Conservation (phyloP, 2,888 invertebrate species). For the Pollenia labialis region DNA sequence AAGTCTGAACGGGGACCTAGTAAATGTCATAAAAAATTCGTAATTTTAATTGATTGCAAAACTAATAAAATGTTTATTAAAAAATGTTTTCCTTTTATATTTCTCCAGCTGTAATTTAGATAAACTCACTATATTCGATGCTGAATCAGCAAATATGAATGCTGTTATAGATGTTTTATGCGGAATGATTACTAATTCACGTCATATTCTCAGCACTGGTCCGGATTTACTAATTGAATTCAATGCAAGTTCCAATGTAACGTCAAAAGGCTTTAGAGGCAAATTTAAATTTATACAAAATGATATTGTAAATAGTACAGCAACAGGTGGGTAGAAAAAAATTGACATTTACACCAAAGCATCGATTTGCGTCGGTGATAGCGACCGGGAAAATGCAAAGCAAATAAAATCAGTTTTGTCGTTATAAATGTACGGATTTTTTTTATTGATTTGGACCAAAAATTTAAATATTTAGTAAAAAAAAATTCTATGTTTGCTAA, state of each 20-base stretch:
- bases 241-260: constrained; percentile 89
- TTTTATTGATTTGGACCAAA: too few species aligned
- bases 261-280: constrained; percentile 83
- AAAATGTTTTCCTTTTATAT: not conserved
- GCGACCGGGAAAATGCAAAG: too few species aligned
- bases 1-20: too few species aligned
- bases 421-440: too few species aligned
- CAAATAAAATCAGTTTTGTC: too few species aligned
- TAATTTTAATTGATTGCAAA: too few species aligned
- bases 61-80: too few species aligned
- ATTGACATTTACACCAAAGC: not conserved
- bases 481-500: too few species aligned
- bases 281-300: constrained; percentile 82
- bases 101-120: constrained; percentile 85
- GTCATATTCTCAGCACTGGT: constrained; percentile 93
- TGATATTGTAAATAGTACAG: constrained; percentile 65
- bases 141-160: constrained; percentile 87
- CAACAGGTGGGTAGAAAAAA: constrained; percentile 71
- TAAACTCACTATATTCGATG: constrained; percentile 93
- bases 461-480: too few species aligned
- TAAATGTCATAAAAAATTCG: too few species aligned
- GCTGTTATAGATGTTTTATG: constrained; percentile 93
- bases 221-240: constrained; percentile 93
- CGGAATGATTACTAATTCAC: constrained; percentile 87
- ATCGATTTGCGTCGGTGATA: too few species aligned